Percentiles rank a stretch among this genome's conserved stretches.
These are phyloP conservation scores for Cynodonichthys magdalenae DNA, from an alignment of 2,797 vertebrate genomes.

Conservation along the genomic window DNA sequence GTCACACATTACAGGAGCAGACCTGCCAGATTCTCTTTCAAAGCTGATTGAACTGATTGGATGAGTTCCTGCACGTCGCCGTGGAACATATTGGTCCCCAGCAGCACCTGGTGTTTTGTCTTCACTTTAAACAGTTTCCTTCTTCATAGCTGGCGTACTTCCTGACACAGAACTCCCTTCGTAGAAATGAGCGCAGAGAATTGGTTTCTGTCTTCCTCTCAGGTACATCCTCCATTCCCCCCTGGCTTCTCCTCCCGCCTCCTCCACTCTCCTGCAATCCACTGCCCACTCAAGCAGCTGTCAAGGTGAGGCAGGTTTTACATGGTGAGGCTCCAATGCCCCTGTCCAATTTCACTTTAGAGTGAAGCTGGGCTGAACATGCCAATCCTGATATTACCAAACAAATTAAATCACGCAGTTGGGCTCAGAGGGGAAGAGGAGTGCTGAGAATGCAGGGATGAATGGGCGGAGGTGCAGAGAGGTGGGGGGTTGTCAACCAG, in stretches of 20 bases:
- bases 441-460: conserved; percentile 55
- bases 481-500: conserved; percentile 57
- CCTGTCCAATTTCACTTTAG: conserved; percentile 87
- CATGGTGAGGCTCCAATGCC: conserved; percentile 85
- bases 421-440: conserved; percentile 61
- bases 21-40: conserved; percentile 29
- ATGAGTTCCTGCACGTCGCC: conserved; percentile 49
- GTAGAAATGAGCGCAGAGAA: conserved; percentile 66
- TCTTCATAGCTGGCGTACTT: conserved; percentile 60
- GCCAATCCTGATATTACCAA: conserved; percentile 87
- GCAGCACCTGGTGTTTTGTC: conserved; percentile 74
- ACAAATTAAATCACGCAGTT: conserved; percentile 85
- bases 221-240: conserved; percentile 68
- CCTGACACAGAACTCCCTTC: conserved; percentile 65
- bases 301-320: conserved; percentile 83
- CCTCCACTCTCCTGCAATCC: conserved; percentile 63
- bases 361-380: conserved; percentile 83
- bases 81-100: conserved; percentile 52
- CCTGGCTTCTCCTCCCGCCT: conserved; percentile 16
- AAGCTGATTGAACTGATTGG: conserved; percentile 62
- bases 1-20: conserved; percentile 34
- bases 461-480: conserved; percentile 18
- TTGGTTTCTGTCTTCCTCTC: conserved; percentile 71
- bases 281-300: conserved; percentile 82
- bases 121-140: conserved; percentile 66